Evolutionary conservation across 2,113 vertebrate species (phyloP).

Genomic region (Rhea americana): DNA sequence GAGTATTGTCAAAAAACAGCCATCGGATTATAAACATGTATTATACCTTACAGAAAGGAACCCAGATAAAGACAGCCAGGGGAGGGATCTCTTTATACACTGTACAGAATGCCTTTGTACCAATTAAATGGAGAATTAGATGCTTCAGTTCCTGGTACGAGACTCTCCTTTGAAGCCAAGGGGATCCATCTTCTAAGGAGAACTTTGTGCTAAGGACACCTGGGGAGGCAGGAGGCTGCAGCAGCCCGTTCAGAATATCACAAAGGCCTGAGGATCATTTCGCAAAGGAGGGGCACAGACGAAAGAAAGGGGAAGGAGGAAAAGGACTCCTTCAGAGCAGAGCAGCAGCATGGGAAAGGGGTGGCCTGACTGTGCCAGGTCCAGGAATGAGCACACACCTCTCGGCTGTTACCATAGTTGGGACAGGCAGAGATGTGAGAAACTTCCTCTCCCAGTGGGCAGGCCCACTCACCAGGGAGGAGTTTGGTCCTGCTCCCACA

Average conservation of each 20-base stretch:
- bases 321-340: neutral
- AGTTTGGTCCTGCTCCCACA: neutral
- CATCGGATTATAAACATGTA: constrained; percentile 50
- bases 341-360: neutral
- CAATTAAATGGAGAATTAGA: neutral
- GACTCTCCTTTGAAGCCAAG: neutral
- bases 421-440: neutral
- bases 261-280: neutral
- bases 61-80: neutral
- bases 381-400: neutral
- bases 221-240: neutral
- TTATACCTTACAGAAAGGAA: constrained; percentile 49
- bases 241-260: neutral
- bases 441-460: neutral
- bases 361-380: neutral
- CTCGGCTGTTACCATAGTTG: fast-evolving
- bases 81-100: constrained; percentile 5
- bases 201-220: constrained; percentile 12
- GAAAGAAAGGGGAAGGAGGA: neutral
- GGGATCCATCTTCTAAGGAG: neutral
- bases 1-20: constrained; percentile 57
- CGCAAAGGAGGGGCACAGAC: neutral
- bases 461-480: neutral
- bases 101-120: constrained; percentile 42
- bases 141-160: neutral